Evolutionary conservation across 2,797 vertebrate genomes (phyloP), one percentile per base, ranked within the genome.

Genomic region (Squalus acanthias): DNA sequence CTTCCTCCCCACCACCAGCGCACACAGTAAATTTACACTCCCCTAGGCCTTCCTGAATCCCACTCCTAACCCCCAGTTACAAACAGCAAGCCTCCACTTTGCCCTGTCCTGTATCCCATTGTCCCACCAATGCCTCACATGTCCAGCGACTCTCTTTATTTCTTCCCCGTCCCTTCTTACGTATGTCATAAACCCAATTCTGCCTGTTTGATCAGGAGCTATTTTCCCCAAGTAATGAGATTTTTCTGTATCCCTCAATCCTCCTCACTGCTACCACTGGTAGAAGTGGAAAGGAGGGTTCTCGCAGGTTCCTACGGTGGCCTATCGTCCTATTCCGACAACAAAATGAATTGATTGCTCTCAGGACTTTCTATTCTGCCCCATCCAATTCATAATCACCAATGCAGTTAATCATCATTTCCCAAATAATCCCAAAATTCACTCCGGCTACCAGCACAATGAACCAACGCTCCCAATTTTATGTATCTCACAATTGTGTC

Each of bases 21-120:
- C 97, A 97, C 98, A 97, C 97, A 98, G 97, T 97, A 97, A 96
- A n/a, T 88, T 97, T 96, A 97, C 97, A 96, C 97, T 98, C 98
- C 98, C 98, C 97, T 96, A 98, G 98, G 98, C 98, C 96, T 98
- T 98, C 98, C 98, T 98, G 98, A 96, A 96, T 98, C 97, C 98
- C 97, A 98, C 97, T 97, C 97, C 97, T 93, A 93, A 97, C 50
- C 96, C 96, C 91, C 60, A 82, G 88, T 9, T 0, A 17, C 74
- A 95, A 67, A 72, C 46, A 46, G 87, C 87, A 69, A 91, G 24
- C 67, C 33, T 67, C n/a, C 67, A 10, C 22, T 53, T 29, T 72
- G 24, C 69, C 94, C 70, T 74, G 46, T 26, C 46, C 94, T 74
- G 65, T 53, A 50, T 74, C 50, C 26, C 46, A 50, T 29, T 29